phyloP scores from a whole-genome alignment of 2,797 vertebrate species.

The Anisognathus igniventris region DNA sequence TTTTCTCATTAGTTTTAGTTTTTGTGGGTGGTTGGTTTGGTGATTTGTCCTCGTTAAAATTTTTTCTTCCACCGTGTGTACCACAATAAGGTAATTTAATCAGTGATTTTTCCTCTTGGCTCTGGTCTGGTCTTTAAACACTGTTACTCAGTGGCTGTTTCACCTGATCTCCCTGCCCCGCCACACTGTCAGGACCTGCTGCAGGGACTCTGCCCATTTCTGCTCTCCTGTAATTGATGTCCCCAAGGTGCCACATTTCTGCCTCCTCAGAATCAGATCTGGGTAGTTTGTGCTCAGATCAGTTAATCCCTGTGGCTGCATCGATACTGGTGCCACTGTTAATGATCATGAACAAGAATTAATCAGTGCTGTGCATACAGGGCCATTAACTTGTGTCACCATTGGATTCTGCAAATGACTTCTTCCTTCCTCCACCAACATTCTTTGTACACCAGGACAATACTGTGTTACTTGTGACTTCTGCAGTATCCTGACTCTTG shows the following conservation, averaged over 20 bases:
- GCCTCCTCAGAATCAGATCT: background rate
- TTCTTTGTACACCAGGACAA: background rate
- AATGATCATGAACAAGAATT: conserved; percentile 24
- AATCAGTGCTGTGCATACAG: background rate
- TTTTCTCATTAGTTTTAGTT: background rate
- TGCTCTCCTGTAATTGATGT: background rate
- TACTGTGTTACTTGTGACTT: background rate
- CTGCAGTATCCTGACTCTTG: background rate
- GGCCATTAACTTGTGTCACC: conserved; percentile 39
- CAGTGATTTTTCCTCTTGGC: background rate
- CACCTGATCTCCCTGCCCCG: background rate
- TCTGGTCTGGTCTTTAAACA: background rate
- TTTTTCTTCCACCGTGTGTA: rapidly evolving
- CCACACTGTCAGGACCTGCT: background rate
- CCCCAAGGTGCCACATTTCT: background rate
- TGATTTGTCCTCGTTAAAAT: background rate
- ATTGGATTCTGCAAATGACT: background rate
- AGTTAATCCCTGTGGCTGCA: background rate
- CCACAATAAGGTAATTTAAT: background rate
- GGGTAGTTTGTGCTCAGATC: background rate
- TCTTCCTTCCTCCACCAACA: background rate
- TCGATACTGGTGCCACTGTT: conserved; percentile 2
- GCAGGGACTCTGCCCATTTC: background rate
- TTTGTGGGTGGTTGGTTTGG: background rate
- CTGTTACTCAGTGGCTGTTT: background rate